phyloP scores from a whole-genome alignment of 2,797 vertebrate genomes.

The Sebastes wilsoni region DNA sequence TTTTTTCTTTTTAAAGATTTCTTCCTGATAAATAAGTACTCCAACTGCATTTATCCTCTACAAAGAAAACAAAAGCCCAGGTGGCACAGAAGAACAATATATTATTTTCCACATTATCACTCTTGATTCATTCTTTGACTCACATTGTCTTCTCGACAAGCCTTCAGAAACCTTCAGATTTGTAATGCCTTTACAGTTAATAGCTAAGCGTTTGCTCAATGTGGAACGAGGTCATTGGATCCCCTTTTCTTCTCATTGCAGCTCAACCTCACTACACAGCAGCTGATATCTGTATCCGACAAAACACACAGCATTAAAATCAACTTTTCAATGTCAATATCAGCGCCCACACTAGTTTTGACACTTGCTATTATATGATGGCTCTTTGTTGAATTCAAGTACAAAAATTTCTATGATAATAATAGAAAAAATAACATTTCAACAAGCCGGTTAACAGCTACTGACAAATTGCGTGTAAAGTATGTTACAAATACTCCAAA shows the following conservation, averaged over 20 bases:
- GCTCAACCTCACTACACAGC: neutral
- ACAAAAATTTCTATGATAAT: neutral
- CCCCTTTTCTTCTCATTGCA: neutral
- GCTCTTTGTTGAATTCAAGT: neutral
- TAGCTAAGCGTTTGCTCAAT: neutral
- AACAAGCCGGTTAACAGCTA: neutral
- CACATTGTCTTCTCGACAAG: neutral
- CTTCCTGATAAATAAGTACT: slow-evolving; percentile 27
- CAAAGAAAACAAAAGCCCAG: slow-evolving; percentile 17
- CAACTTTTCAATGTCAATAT: neutral
- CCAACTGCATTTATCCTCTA: slow-evolving; percentile 15
- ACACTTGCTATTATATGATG: neutral
- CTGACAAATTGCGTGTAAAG: neutral
- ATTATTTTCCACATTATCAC: neutral
- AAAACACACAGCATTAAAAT: neutral
- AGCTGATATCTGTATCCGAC: neutral
- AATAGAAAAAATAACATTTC: neutral
- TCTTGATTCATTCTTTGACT: neutral
- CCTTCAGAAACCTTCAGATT: neutral
- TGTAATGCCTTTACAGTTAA: neutral
- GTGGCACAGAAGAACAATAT: neutral
- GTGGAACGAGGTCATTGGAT: neutral
- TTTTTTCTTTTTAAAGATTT: neutral
- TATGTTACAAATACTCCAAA: neutral
- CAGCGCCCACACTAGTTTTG: neutral